phyloP scores from a whole-genome alignment of 2,113 vertebrate species.

The Taurulus bubalis region DNA sequence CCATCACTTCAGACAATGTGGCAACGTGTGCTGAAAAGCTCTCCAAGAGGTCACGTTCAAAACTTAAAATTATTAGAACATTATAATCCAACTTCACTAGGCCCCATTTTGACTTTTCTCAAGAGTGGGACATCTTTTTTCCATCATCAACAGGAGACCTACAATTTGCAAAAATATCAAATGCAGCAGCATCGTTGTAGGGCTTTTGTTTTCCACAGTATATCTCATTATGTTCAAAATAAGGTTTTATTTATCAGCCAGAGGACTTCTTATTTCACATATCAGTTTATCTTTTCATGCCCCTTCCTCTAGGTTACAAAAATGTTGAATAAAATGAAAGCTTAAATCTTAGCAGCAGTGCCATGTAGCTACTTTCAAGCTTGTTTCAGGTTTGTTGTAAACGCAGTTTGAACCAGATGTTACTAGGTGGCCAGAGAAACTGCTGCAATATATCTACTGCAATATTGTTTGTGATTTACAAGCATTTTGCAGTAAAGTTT shows the following conservation, averaged over 20 bases:
- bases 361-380: conserved; percentile 6
- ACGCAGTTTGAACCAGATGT: conserved; percentile 49
- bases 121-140: conserved; percentile 34
- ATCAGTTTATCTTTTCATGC: conserved; percentile 7
- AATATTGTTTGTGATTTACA: conserved; percentile 46
- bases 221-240: conserved; percentile 26
- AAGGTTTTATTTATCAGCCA: conserved; percentile 11
- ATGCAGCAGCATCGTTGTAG: conserved; percentile 25
- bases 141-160: conserved; percentile 35
- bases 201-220: conserved; percentile 30
- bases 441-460: conserved; percentile 17
- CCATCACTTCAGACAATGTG: conserved; percentile 40
- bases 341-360: conserved; percentile 10
- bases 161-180: conserved; percentile 49
- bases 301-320: not conserved
- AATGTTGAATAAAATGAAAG: conserved; percentile 8
- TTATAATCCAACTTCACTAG: conserved; percentile 14
- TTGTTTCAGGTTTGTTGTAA: conserved; percentile 30
- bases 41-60: conserved; percentile 23
- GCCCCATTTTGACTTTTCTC: conserved; percentile 14
- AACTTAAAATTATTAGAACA: conserved; percentile 14
- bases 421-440: not conserved
- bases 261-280: not conserved
- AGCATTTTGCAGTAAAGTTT: conserved; percentile 27
- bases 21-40: conserved; percentile 31